Conservation (phyloP, 2,888 invertebrate species). For the Idaea biselata region DNA sequence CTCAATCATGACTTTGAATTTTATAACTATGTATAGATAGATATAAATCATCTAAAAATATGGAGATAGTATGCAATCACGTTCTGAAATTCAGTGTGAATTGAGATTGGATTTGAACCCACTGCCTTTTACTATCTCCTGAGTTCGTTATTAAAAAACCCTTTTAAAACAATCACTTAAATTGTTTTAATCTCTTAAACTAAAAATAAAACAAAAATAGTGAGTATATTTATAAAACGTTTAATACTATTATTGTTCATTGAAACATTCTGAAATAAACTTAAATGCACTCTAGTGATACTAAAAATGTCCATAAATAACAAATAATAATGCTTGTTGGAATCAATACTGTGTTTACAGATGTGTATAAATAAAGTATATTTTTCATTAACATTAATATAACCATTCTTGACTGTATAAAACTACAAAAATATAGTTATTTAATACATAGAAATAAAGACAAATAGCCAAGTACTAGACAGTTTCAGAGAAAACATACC, state of each 20-base stretch:
- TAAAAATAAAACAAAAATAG: slow-evolving; percentile 46
- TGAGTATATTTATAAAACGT: slow-evolving; percentile 45
- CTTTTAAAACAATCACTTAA: too few relatives aligned
- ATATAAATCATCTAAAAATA: too few relatives aligned
- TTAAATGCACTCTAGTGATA: slow-evolving; percentile 50
- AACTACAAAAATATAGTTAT: slow-evolving; percentile 36
- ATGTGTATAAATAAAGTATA: slow-evolving; percentile 33
- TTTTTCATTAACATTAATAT: slow-evolving; percentile 27
- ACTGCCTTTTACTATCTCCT: too few relatives aligned
- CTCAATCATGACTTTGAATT: too few relatives aligned
- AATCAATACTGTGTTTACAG: neutral
- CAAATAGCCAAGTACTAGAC: slow-evolving; percentile 53
- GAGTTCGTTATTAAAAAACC: too few relatives aligned
- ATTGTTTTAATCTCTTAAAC: too few relatives aligned
- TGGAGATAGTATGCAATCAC: too few relatives aligned
- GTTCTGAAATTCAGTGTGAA: too few relatives aligned
- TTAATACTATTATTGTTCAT: slow-evolving; percentile 73
- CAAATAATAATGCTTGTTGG: slow-evolving; percentile 23
- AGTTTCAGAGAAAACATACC: slow-evolving; percentile 47
- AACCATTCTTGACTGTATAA: slow-evolving; percentile 26
- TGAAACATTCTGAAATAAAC: slow-evolving; percentile 44
- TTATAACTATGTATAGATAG: too few relatives aligned
- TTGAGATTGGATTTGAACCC: too few relatives aligned
- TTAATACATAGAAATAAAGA: slow-evolving; percentile 31
- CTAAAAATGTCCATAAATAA: slow-evolving; percentile 40